Conservation (phyloP, 2,113 vertebrate species). For the Salvator merianae region DNA sequence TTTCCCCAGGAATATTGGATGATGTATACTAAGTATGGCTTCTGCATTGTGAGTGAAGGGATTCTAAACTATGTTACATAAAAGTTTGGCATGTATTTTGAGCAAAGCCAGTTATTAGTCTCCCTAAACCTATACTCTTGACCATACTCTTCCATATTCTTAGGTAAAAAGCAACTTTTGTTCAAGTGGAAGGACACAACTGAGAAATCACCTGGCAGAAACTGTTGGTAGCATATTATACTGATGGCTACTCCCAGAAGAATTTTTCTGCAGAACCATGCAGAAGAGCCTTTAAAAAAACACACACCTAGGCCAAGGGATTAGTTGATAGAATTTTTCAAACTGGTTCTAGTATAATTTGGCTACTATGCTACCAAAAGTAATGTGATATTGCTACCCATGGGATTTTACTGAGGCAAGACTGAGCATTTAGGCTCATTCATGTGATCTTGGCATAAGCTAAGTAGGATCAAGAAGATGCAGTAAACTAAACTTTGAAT, state of each 20-base stretch:
- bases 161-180: neutral
- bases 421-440: too few relatives aligned
- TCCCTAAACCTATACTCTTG: neutral
- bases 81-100: neutral
- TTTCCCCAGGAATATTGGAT: neutral
- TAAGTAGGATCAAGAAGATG: too few relatives aligned
- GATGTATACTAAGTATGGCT: conserved; percentile 6
- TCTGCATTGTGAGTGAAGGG: neutral
- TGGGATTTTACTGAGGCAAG: too few relatives aligned
- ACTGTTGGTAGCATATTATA: neutral
- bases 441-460: too few relatives aligned
- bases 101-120: conserved; percentile 3
- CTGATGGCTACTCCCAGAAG: neutral
- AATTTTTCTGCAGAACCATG: neutral
- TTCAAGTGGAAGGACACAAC: neutral
- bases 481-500: too few relatives aligned
- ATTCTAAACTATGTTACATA: neutral
- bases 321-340: too few relatives aligned
- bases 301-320: neutral
- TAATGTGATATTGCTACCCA: too few relatives aligned
- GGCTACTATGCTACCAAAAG: too few relatives aligned
- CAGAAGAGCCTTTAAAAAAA: neutral
- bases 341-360: too few relatives aligned
- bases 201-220: neutral
- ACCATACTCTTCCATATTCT: neutral